A percentile compares a stretch with the other conserved stretches of the same genome.
phyloP scores from a whole-genome alignment of 2,797 vertebrate species.

The Premnoplex brunnescens region DNA sequence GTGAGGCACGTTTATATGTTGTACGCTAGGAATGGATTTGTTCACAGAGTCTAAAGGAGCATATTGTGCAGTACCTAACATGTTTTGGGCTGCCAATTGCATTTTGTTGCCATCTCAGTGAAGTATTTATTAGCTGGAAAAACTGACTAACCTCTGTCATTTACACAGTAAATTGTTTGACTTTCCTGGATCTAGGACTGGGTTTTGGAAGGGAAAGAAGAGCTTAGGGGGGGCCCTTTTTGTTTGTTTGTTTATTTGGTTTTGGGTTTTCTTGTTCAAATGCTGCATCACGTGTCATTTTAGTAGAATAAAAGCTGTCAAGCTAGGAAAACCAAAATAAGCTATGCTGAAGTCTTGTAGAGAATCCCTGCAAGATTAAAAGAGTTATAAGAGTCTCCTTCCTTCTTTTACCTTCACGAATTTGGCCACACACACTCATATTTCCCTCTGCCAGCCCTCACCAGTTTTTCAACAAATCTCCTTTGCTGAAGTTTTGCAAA shows the following conservation, averaged over 20 bases:
- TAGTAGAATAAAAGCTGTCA: not conserved
- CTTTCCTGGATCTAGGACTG: not conserved
- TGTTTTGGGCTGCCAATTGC: not conserved
- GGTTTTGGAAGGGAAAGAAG: not conserved
- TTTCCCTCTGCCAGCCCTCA: not conserved
- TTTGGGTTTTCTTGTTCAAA: not conserved
- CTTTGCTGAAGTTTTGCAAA: not conserved
- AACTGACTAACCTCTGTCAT: not conserved
- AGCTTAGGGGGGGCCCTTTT: too few relatives aligned
- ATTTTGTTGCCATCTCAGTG: not conserved
- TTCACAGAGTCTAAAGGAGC: not conserved
- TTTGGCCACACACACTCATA: not conserved
- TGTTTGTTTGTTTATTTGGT: too few relatives aligned
- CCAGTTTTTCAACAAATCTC: not conserved
- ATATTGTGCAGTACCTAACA: not conserved
- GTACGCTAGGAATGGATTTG: not conserved
- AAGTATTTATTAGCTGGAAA: constrained; percentile 18
- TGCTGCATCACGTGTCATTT: not conserved
- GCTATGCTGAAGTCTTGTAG: not conserved
- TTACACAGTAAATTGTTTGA: not conserved
- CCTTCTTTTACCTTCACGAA: not conserved
- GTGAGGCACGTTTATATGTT: not conserved
- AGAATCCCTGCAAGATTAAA: not conserved
- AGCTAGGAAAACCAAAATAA: not conserved
- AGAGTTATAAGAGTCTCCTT: not conserved